Evolutionary conservation across 2,113 vertebrate species (phyloP).

Genomic region (Callorhinus ursinus): DNA sequence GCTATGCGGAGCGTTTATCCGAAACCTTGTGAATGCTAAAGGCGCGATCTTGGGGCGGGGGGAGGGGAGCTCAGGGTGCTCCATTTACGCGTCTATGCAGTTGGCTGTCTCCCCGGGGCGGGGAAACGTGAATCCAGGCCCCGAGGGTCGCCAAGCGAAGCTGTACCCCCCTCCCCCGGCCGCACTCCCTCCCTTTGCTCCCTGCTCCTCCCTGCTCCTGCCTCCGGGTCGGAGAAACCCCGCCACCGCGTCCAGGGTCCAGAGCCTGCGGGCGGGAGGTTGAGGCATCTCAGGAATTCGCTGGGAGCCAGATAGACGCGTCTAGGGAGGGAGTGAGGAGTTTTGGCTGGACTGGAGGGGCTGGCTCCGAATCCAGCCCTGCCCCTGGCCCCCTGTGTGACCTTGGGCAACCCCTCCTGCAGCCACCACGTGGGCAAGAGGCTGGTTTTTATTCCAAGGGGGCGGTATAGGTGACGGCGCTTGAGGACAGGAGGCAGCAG

Average conservation of each 20-base stretch:
- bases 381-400: neutral
- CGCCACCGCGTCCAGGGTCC: neutral
- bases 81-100: neutral
- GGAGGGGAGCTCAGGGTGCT: neutral
- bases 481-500: neutral
- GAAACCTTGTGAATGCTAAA: neutral
- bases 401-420: conserved; percentile 9
- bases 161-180: too few relatives aligned
- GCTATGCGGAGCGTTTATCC: neutral
- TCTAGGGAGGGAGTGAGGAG: neutral
- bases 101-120: too few relatives aligned
- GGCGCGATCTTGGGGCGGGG: neutral
- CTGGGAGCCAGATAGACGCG: neutral
- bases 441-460: neutral
- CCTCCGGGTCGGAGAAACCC: neutral
- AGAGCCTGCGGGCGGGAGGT: neutral
- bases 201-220: neutral
- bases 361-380: neutral
- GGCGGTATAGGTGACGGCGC: neutral
- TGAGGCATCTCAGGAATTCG: conserved; percentile 67
- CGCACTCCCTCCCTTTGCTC: neutral
- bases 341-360: neutral
- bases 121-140: neutral
- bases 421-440: too few relatives aligned
- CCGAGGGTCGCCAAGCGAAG: neutral